Evolutionary conservation across 2,113 vertebrate species (phyloP).

Genomic region (Okapia johnstoni): DNA sequence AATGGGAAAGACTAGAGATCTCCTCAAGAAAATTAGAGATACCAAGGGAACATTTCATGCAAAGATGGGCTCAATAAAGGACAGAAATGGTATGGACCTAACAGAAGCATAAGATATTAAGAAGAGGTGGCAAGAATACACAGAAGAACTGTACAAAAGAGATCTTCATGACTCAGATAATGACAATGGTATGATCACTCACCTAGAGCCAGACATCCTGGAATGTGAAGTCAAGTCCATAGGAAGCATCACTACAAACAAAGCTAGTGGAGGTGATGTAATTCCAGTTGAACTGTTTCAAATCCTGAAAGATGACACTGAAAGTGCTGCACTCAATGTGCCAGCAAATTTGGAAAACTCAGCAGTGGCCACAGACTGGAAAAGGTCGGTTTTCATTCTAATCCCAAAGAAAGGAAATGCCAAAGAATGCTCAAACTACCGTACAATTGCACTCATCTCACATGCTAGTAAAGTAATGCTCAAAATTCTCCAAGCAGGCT

Average conservation of each 20-base stretch:
- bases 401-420: no score
- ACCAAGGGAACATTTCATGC: neutral
- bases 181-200: neutral
- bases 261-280: neutral
- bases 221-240: neutral
- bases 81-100: neutral
- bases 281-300: neutral
- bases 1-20: neutral
- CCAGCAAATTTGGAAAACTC: no score
- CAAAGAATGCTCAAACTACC: no score
- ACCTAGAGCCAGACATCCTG: neutral
- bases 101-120: neutral
- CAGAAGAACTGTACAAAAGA: neutral
- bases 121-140: neutral
- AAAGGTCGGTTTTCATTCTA: no score
- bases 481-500: no score
- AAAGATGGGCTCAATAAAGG: neutral
- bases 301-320: neutral
- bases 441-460: no score
- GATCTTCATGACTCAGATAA: neutral
- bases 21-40: neutral
- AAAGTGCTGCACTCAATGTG: neutral
- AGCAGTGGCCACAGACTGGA: no score
- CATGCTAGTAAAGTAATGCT: no score
- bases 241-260: neutral